Base-by-base conservation (phyloP, 2,113 vertebrate species). In the Melozone crissalis region DNA sequence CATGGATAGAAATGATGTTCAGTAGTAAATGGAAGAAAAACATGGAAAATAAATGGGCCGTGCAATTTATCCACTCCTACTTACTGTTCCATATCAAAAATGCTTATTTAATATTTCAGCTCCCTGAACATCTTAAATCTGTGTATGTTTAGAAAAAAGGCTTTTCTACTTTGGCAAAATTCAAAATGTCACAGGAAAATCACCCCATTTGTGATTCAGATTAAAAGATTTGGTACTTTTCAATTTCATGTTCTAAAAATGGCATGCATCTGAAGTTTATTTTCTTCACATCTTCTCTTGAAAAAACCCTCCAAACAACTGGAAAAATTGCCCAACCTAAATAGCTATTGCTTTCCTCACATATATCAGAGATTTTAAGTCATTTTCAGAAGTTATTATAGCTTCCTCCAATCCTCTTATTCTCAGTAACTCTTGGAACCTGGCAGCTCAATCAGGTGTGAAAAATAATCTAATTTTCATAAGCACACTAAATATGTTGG, bases 401-500 rank as follows among this genome's bases (percentile, higher is more conserved):
- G 41, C 73, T 89, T 94, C 15, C 47, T 85, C 47, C 5, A 7
- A 71, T 95, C 75, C 59, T 69, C 85, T 89, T 82, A 76, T 68
- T 82, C 81, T 82, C 71, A 62, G 82, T 73, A 85, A 63, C 15
- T 87, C 67, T 80, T 85, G 51, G 55, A 91, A 80, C 24, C 28
- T 77, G 84, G 27, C 43, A 85, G 59, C 43, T 87, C 54, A 91
- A 55, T 77, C 82, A 85, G 71, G 67, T 95, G 43, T 96, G 78
- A 93, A 96, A 89, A 91, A 92, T 84, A 94, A 89, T 85, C 74
- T 93, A 37, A 84, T 94, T 94, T 94, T 93, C 83, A 54, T 91
- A 87, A 96, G 37, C 52, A 65, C 58, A 73, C 8, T 33, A 89
- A 94, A 80, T 80, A 84, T 66, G 11, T 43, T 86, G 31, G n/a